Evolutionary conservation across 1,140 invertebrate species (phyloP).

Genomic region (Anoplolepis gracilipes): DNA sequence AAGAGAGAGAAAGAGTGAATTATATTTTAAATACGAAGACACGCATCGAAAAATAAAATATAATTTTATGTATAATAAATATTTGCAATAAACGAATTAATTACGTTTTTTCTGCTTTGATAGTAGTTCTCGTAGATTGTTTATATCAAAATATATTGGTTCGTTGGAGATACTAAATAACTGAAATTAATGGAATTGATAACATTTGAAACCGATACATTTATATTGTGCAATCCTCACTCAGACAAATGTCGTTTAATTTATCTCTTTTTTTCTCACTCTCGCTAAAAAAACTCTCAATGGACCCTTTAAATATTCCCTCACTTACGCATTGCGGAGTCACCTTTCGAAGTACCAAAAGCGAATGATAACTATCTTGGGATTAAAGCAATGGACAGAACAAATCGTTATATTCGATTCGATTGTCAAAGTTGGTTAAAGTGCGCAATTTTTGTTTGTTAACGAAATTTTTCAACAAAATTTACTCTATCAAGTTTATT

Average conservation of each 20-base stretch:
- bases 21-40: background rate
- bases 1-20: background rate
- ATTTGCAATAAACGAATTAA: background rate
- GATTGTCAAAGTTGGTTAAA: background rate
- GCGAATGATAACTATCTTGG: conserved; percentile 34
- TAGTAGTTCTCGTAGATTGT: background rate
- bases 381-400: background rate
- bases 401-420: conserved; percentile 41
- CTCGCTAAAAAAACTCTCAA: conserved; percentile 18
- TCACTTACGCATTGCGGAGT: conserved; percentile 55
- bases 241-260: conserved; percentile 12
- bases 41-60: background rate
- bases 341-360: conserved; percentile 37
- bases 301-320: conserved; percentile 43
- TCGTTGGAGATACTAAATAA: background rate
- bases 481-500: background rate
- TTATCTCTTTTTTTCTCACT: conserved; percentile 4
- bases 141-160: background rate
- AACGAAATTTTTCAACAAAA: conserved; percentile 8
- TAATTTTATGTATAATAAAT: background rate
- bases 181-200: conserved; percentile 14
- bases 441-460: background rate
- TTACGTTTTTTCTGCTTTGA: background rate
- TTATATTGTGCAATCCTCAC: background rate
- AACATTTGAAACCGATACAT: conserved; percentile 4